Percentiles rank a stretch among this genome's conserved stretches.
phyloP scores from a whole-genome alignment of 2,797 vertebrate species.

The Leptatherina wallacei region DNA sequence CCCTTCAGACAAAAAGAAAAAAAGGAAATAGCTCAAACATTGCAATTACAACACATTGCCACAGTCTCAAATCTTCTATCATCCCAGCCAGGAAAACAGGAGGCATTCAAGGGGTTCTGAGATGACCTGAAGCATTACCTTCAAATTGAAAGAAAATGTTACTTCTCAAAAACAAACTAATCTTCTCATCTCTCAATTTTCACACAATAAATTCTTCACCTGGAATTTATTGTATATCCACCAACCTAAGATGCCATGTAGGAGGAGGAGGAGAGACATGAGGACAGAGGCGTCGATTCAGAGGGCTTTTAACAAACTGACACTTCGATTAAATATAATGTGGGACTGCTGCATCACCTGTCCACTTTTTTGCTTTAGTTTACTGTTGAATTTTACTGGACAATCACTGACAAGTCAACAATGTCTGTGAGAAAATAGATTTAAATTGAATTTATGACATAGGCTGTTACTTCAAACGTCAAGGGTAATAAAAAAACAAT shows the following conservation, averaged over 20 bases:
- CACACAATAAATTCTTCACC: neutral
- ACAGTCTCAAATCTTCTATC: neutral
- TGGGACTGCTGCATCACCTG: neutral
- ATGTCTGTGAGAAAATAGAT: no score
- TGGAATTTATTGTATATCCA: neutral
- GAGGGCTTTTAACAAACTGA: neutral
- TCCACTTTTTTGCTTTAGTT: neutral
- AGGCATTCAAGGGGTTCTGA: neutral
- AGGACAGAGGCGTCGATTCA: neutral
- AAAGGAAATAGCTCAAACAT: neutral
- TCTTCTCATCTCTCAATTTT: neutral
- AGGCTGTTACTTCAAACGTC: no score
- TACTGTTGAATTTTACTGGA: neutral
- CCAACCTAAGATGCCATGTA: neutral
- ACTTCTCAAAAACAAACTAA: no score
- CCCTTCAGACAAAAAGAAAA: neutral
- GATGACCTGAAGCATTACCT: neutral
- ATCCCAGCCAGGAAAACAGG: neutral
- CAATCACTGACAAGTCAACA: neutral
- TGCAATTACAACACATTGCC: neutral
- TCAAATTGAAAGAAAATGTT: no score
- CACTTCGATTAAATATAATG: neutral
- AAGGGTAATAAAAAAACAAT: neutral
- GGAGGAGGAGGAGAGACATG: neutral
- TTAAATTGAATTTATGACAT: no score